Conservation (phyloP, 2,888 invertebrate species). For the Drosophila pseudotakahashii region DNA sequence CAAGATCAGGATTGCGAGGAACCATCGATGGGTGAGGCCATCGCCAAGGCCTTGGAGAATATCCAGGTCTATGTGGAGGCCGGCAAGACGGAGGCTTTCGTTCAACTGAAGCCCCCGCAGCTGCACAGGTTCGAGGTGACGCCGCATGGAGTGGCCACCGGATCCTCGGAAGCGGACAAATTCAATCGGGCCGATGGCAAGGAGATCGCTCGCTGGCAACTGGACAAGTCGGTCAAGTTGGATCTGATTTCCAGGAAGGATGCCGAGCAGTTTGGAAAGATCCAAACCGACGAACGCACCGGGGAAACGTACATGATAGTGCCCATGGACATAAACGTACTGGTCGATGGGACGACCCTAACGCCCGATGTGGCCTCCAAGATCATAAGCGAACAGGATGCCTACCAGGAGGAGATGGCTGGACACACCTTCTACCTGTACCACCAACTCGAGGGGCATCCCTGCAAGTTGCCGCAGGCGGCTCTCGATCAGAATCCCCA, state of each 20-base stretch:
- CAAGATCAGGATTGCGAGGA: background rate
- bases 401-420: background rate
- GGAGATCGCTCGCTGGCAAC: background rate
- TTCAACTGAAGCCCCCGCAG: conserved; percentile 31
- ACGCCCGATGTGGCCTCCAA: background rate
- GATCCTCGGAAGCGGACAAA: background rate
- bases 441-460: background rate
- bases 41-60: conserved; percentile 40
- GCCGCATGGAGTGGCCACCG: too few relatives aligned
- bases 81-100: conserved; percentile 23
- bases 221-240: background rate
- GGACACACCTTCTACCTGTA: background rate
- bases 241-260: background rate
- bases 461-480: background rate
- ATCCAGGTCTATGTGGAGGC: conserved; percentile 35
- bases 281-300: background rate
- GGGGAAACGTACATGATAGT: background rate
- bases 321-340: background rate
- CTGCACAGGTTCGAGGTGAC: conserved; percentile 48
- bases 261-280: background rate
- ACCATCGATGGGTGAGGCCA: background rate
- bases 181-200: background rate
- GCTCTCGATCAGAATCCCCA: background rate
- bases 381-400: background rate
- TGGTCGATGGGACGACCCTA: background rate